A percentile compares a stretch with the other conserved stretches of the same genome.
phyloP scores from a whole-genome alignment of 2,113 vertebrate genomes.

The Chamaea fasciata region DNA sequence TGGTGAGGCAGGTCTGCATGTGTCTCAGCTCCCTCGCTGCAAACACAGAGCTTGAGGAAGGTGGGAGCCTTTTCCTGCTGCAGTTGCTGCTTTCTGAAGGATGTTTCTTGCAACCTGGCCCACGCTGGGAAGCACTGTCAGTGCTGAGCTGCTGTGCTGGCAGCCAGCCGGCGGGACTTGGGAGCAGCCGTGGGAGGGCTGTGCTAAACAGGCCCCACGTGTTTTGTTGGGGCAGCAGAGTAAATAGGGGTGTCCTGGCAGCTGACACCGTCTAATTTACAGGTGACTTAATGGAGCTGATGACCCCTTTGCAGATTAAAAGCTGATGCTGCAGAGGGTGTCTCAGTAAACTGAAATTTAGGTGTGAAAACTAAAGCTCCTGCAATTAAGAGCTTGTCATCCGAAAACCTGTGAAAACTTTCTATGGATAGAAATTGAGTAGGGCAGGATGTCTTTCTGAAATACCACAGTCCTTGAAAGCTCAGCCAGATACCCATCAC shows the following conservation, averaged over 20 bases:
- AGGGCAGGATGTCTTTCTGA: not conserved
- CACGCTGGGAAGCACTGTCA: rapidly evolving
- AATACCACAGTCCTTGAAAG: not conserved
- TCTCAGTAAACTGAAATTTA: not conserved
- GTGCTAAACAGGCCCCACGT: not conserved
- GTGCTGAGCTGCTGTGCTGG: not conserved
- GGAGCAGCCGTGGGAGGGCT: not conserved
- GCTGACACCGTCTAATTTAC: not conserved
- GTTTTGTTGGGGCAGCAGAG: not conserved
- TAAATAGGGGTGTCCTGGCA: not conserved
- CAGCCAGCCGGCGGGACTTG: not conserved
- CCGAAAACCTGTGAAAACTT: not conserved
- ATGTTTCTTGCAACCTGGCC: not conserved
- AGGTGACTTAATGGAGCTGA: not conserved
- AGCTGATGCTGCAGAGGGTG: not conserved
- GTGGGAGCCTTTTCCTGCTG: not conserved
- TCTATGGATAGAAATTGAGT: not conserved
- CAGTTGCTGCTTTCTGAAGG: not conserved
- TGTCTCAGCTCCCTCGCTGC: not conserved
- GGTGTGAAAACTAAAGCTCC: not conserved
- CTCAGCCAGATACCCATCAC: not conserved
- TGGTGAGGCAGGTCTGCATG: not conserved
- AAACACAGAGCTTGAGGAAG: too few relatives aligned
- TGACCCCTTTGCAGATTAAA: slow-evolving; percentile 7
- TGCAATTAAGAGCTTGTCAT: not conserved